A percentile compares a stretch with the other conserved stretches of the same genome.
Evolutionary conservation across 92 coral and sea anemone species (phyloP).

Genomic region (Umimayanthus kanabou): DNA sequence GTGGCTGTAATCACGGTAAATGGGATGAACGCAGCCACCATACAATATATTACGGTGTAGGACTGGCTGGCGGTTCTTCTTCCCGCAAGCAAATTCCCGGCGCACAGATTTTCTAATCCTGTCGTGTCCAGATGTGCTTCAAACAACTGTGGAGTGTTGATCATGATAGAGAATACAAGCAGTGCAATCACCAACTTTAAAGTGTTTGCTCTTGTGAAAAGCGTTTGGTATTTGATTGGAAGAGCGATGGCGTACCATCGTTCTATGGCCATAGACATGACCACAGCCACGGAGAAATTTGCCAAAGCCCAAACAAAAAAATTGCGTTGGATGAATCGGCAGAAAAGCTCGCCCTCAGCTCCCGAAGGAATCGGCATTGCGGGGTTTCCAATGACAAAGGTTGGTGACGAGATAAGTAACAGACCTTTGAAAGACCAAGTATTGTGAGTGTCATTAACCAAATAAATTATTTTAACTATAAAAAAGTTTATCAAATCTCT

Average conservation of each 20-base stretch:
- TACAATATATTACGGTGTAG: neutral
- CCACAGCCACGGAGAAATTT: constrained; percentile 1
- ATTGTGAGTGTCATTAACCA: no score
- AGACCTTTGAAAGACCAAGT: no score
- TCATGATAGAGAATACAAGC: neutral
- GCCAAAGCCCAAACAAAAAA: constrained; percentile 8
- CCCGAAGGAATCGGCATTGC: neutral
- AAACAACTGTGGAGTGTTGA: neutral
- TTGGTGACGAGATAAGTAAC: neutral
- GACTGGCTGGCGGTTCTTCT: neutral
- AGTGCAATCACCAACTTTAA: neutral
- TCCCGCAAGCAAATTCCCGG: neutral
- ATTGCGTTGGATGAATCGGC: constrained; percentile 8
- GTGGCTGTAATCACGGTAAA: neutral
- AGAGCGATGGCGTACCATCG: constrained; percentile 2
- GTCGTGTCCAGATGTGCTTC: neutral
- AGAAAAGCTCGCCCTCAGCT: neutral
- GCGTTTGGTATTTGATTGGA: neutral
- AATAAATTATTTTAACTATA: no score
- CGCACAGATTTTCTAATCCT: neutral
- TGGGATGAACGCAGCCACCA: constrained; percentile 1
- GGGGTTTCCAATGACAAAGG: neutral
- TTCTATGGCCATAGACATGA: constrained; percentile 3
- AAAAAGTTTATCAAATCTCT: no score
- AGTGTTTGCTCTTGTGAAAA: neutral